Evolutionary conservation across 2,113 vertebrate species (phyloP).

Genomic region (Dipodomys merriami): DNA sequence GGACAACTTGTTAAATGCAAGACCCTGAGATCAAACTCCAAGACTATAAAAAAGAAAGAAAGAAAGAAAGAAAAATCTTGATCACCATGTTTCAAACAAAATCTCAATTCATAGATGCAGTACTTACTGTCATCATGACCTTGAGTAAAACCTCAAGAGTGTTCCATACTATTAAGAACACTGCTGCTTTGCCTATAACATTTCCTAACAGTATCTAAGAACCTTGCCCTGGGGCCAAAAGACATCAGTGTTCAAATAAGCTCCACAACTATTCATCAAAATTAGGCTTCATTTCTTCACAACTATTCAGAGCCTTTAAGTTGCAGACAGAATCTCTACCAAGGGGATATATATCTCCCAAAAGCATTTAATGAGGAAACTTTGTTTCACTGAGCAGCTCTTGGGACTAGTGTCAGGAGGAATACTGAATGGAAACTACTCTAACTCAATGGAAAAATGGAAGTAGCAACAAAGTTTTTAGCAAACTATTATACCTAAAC

Average conservation of each 20-base stretch:
- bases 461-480: not conserved
- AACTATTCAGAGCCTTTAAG: slow-evolving; percentile 16
- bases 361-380: slow-evolving; percentile 59
- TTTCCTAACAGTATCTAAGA: not conserved
- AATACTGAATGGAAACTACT: slow-evolving; percentile 51
- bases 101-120: not conserved
- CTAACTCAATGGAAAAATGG: slow-evolving; percentile 26
- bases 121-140: not conserved
- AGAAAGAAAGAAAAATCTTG: not conserved
- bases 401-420: slow-evolving; percentile 9
- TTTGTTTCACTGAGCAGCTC: slow-evolving; percentile 19
- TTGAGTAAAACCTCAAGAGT: too few species aligned
- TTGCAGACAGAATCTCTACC: not conserved
- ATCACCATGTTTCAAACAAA: not conserved
- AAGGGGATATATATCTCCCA: slow-evolving; percentile 34
- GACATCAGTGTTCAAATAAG: not conserved
- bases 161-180: slow-evolving; percentile 45
- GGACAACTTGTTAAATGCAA: too few species aligned
- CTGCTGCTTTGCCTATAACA: not conserved
- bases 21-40: too few species aligned
- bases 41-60: too few species aligned
- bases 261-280: slow-evolving; percentile 41
- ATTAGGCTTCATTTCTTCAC: slow-evolving; percentile 32
- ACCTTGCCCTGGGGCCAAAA: not conserved
- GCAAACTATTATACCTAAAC: not conserved